Evolutionary conservation across 2,888 invertebrate species (phyloP), one percentile per base, ranked within the genome.

Genomic region (Tiliacea aurago): DNA sequence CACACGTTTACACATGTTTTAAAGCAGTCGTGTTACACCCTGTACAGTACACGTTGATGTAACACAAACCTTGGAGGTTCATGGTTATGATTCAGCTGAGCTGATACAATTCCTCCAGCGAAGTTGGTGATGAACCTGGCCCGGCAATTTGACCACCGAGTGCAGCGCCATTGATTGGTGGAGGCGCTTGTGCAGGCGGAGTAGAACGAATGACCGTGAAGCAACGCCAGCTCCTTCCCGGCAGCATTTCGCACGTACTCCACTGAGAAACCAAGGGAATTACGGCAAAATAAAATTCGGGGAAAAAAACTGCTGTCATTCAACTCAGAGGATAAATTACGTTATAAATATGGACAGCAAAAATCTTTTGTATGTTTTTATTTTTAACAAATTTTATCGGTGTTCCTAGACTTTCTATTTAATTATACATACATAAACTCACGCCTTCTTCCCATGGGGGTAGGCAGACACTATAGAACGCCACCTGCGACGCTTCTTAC

Each of bases 131-230:
- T 73, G 53, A 73, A 73, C 18, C 45, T 55, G 28, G 73, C 53
- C 5, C 73, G 63, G 9, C 76, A 73, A 11, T 75, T 63, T 18
- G 76, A 18, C 66, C 73, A 76, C 6, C 73, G 56, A 23, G 76
- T 64, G 47, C 67, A 74, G 23, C 77, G 56, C 77, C 74, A 76
- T 13, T 43, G 77, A 9, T 41, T 51, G 37, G 59, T 69, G 11
- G 45, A 9, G n/a, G 70, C 37, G 6, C 59, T 51, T 20, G 58
- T 68, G 23, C 58, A 23, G n/a, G 37, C 58, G 10, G n/a, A 49
- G 56, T 76, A 67, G n/a, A 74, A 74, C 6, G 58, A 59, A 69
- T 77, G 28, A 37, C 58, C 78, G 9, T 77, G 76, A n/a, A 76
- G 33, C 15, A 74, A 51, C 5, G 74, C 58, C 45, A 75, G 18